Percentiles rank a stretch among this genome's conserved stretches.
Evolutionary conservation across 1,140 invertebrate genomes (phyloP).

Genomic region (Cydia amplana): DNA sequence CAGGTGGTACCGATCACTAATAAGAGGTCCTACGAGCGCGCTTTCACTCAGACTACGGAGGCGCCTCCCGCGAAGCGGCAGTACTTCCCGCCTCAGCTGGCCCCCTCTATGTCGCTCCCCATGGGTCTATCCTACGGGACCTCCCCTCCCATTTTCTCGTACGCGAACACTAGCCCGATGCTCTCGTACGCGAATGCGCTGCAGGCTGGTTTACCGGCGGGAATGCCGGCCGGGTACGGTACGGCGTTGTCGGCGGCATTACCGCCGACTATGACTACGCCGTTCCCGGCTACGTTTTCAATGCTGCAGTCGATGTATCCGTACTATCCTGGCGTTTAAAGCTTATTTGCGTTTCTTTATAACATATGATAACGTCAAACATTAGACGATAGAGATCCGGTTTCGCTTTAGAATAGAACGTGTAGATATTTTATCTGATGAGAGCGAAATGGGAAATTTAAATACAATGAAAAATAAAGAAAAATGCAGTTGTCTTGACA

Average conservation of each 20-base stretch:
- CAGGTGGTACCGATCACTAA: conserved; percentile 58
- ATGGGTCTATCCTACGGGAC: conserved; percentile 74
- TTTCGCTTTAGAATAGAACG: too few relatives aligned
- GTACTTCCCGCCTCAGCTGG: conserved; percentile 69
- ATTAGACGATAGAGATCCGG: neutral
- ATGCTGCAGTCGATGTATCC: conserved; percentile 67
- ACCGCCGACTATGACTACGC: conserved; percentile 46
- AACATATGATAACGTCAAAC: neutral
- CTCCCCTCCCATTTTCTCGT: conserved; percentile 63
- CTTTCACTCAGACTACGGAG: conserved; percentile 66
- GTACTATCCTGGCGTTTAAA: conserved; percentile 67
- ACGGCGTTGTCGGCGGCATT: conserved; percentile 52
- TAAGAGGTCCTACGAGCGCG: conserved; percentile 78
- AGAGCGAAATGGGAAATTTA: neutral
- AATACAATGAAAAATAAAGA: neutral
- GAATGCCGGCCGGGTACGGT: conserved; percentile 57
- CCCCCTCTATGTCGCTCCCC: conserved; percentile 73
- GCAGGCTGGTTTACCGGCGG: conserved; percentile 52
- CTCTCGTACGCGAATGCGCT: conserved; percentile 59
- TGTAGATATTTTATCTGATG: neutral
- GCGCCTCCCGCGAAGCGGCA: conserved; percentile 70
- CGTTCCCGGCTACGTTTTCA: conserved; percentile 40
- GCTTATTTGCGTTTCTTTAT: neutral
- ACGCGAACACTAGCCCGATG: conserved; percentile 60
- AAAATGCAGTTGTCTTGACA: neutral